phyloP scores from a whole-genome alignment of 2,113 vertebrate genomes.

The Solenodon paradoxus region DNA sequence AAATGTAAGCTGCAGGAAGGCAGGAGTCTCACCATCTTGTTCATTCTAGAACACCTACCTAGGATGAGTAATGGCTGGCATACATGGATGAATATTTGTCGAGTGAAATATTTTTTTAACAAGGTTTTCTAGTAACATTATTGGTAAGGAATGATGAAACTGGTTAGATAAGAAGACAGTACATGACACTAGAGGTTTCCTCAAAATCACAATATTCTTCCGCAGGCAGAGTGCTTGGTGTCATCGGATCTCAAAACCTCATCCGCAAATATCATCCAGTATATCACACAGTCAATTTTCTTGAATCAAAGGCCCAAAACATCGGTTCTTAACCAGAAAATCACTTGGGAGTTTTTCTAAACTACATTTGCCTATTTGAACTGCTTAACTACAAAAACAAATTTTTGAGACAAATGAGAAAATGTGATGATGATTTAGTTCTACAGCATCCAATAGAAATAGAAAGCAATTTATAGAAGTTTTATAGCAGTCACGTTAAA shows the following conservation, averaged over 20 bases:
- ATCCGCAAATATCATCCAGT: background rate
- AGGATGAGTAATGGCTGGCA: background rate
- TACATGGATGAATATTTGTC: background rate
- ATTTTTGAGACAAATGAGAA: background rate
- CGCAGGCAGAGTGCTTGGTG: background rate
- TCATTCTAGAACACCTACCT: background rate
- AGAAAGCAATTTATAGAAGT: background rate
- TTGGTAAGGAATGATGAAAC: background rate
- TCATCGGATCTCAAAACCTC: background rate
- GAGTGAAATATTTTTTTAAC: background rate
- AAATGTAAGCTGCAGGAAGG: background rate
- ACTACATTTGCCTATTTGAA: background rate
- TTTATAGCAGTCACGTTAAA: background rate
- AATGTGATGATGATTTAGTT: background rate
- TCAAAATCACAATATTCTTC: background rate
- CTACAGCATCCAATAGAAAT: background rate
- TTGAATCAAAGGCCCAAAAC: background rate
- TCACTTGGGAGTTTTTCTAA: background rate
- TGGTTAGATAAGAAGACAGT: background rate
- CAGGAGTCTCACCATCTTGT: background rate
- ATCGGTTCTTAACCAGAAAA: background rate
- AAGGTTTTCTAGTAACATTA: background rate
- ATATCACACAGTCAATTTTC: background rate
- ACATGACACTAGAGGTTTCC: background rate
- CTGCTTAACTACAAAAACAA: background rate